Conservation (phyloP, 1,140 invertebrate genomes). For the Formica selysi region DNA sequence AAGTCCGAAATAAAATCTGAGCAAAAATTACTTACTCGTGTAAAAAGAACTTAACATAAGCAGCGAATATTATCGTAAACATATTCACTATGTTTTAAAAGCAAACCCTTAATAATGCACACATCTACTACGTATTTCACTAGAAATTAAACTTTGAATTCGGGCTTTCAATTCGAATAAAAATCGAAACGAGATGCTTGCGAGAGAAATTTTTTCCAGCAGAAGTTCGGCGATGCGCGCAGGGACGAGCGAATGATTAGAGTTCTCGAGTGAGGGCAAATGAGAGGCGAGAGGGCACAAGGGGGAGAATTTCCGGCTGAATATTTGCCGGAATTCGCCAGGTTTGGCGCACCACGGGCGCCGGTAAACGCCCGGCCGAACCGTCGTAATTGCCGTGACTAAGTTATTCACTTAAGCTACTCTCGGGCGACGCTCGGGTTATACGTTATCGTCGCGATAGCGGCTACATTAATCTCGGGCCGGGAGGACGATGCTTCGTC, state of each 20-base stretch:
- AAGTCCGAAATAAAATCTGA: not conserved
- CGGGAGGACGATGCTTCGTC: constrained; percentile 33
- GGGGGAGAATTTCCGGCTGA: constrained; percentile 55
- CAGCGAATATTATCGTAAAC: not conserved
- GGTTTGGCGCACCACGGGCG: constrained; percentile 61
- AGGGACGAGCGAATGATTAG: constrained; percentile 1
- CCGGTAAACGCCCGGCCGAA: constrained; percentile 62
- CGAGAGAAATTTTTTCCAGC: not conserved
- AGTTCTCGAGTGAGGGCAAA: not conserved
- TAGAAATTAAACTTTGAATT: constrained; percentile 7
- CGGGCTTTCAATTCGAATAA: constrained; percentile 17
- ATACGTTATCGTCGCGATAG: constrained; percentile 74
- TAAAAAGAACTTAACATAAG: not conserved
- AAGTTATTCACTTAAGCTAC: constrained; percentile 80
- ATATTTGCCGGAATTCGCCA: constrained; percentile 60
- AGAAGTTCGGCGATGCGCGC: not conserved
- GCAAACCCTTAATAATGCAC: not conserved
- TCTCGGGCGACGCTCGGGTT: constrained; percentile 68
- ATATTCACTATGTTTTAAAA: constrained; percentile 22
- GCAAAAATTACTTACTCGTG: not conserved
- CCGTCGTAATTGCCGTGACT: constrained; percentile 75
- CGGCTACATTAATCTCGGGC: constrained; percentile 72
- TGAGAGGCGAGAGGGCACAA: not conserved
- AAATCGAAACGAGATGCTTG: constrained; percentile 17
- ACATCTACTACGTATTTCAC: too few relatives aligned